Evolutionary conservation across 2,797 vertebrate genomes (phyloP).

Genomic region (Percopsis omiscomaycus): DNA sequence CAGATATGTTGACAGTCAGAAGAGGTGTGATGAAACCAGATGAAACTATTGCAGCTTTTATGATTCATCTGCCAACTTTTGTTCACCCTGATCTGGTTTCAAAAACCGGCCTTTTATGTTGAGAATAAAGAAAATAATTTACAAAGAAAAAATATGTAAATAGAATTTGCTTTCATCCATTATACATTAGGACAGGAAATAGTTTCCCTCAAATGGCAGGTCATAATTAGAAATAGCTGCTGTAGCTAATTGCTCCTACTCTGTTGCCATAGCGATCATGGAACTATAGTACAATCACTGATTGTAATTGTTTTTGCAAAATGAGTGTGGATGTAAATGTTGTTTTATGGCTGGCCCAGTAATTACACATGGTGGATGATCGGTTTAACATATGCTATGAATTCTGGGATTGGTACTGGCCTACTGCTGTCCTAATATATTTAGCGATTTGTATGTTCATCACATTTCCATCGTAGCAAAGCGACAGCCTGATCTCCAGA

Average conservation of each 20-base stretch:
- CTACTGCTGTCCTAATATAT: no score
- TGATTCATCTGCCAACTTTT: slow-evolving; percentile 11
- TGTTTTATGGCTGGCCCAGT: slow-evolving; percentile 3
- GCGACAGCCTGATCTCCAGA: slow-evolving; percentile 3
- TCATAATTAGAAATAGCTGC: slow-evolving; percentile 8
- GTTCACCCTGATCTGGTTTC: slow-evolving; percentile 45
- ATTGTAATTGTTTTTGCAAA: slow-evolving; percentile 41
- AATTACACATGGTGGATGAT: background rate
- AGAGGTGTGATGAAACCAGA: slow-evolving; percentile 61
- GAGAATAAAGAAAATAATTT: slow-evolving; percentile 11
- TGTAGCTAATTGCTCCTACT: slow-evolving; percentile 23
- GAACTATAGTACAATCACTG: slow-evolving; percentile 20
- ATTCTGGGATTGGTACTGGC: background rate
- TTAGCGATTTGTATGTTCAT: slow-evolving; percentile 1
- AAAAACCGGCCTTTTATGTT: slow-evolving; percentile 30
- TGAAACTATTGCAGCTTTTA: slow-evolving; percentile 43
- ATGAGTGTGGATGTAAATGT: slow-evolving; percentile 29
- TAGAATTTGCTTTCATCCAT: slow-evolving; percentile 38
- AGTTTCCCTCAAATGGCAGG: slow-evolving; percentile 16
- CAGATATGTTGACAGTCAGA: slow-evolving; percentile 30
- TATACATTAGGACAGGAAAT: slow-evolving; percentile 33
- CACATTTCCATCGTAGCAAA: slow-evolving; percentile 1
- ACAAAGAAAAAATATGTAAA: slow-evolving; percentile 5
- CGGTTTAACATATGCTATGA: background rate
- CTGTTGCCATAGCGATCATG: slow-evolving; percentile 49